phyloP scores from a whole-genome alignment of 2,888 invertebrate genomes.

The Unio pictorum region DNA sequence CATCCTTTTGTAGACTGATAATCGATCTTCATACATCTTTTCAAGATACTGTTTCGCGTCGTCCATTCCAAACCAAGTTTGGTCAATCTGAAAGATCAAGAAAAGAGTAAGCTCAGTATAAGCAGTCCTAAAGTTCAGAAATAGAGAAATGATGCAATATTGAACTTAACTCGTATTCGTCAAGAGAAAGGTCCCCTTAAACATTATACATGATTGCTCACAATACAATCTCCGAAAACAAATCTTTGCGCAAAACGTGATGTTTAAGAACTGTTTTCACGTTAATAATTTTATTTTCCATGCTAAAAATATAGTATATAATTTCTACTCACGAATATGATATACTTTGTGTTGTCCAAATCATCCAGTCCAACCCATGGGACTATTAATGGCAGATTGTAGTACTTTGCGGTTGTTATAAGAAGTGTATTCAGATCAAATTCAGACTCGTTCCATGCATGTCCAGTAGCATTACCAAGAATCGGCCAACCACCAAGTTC shows the following conservation, averaged over 20 bases:
- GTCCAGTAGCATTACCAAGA: slow-evolving; percentile 32
- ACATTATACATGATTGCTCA: too few species aligned
- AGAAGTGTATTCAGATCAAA: slow-evolving; percentile 73
- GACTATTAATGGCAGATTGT: slow-evolving; percentile 75
- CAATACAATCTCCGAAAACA: too few species aligned
- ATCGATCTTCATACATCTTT: slow-evolving; percentile 73
- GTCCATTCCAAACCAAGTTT: slow-evolving; percentile 86
- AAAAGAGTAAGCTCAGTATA: too few species aligned
- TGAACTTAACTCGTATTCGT: too few species aligned
- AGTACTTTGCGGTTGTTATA: slow-evolving; percentile 79
- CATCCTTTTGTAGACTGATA: slow-evolving; percentile 88
- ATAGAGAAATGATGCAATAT: too few species aligned
- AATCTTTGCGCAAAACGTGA: too few species aligned
- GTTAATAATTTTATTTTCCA: not conserved
- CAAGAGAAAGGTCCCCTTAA: too few species aligned
- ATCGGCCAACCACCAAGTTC: slow-evolving; percentile 91
- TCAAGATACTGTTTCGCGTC: slow-evolving; percentile 83
- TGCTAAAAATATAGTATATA: not conserved
- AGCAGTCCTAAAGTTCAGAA: too few species aligned
- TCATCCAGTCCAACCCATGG: slow-evolving; percentile 85
- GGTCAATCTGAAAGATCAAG: slow-evolving; percentile 82
- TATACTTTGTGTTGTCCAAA: slow-evolving; percentile 89
- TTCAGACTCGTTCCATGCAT: slow-evolving; percentile 77
- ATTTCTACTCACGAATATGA: slow-evolving; percentile 81
- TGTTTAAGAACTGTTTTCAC: not conserved